Conservation (phyloP, 2,888 invertebrate species). For the Tipula unca region DNA sequence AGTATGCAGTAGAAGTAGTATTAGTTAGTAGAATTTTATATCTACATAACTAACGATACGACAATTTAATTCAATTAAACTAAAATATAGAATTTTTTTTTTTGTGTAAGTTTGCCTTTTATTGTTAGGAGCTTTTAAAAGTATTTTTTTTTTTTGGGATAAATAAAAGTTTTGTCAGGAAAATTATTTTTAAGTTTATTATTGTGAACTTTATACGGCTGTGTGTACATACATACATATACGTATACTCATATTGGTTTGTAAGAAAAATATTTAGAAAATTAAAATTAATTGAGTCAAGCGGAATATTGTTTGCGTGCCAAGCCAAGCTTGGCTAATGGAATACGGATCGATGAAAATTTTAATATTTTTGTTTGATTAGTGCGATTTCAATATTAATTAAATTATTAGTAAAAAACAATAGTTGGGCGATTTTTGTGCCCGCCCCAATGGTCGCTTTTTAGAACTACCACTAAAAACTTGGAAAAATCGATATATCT, state of each 20-base stretch:
- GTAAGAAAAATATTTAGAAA: neutral
- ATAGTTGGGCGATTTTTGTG: too few species aligned
- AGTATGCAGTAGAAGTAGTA: neutral
- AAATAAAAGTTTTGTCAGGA: neutral
- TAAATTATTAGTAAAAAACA: too few species aligned
- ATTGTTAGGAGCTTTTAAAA: neutral
- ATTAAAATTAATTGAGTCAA: neutral
- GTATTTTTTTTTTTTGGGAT: neutral
- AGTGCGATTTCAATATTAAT: too few species aligned
- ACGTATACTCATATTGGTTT: neutral
- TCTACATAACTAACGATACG: neutral
- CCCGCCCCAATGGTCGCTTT: too few species aligned
- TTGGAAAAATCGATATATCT: too few species aligned
- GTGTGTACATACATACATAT: neutral
- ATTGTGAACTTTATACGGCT: neutral
- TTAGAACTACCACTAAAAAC: too few species aligned
- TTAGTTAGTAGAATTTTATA: neutral
- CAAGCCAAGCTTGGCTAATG: neutral
- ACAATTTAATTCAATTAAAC: neutral
- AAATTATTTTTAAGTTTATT: neutral
- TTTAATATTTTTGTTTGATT: neutral
- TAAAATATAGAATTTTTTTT: neutral
- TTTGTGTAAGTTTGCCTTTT: neutral
- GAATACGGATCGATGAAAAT: neutral
- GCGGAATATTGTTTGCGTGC: neutral